Conservation (phyloP, 2,113 vertebrate genomes). For the Hippocampus guttulatus region DNA sequence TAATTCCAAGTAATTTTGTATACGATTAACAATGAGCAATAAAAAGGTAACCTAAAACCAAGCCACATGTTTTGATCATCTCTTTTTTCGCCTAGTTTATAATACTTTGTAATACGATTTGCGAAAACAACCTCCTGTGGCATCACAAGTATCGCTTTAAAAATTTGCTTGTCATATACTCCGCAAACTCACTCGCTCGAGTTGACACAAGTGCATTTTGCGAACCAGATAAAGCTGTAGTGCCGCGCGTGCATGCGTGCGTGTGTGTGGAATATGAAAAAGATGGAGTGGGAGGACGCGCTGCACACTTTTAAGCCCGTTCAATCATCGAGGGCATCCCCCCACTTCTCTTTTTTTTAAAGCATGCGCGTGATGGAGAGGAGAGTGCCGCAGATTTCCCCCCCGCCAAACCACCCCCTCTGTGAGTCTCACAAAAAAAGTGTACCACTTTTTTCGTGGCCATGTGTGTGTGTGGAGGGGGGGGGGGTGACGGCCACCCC, state of each 20-base stretch:
- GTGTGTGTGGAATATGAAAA: slow-evolving; percentile 53
- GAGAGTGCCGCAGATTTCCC: slow-evolving; percentile 68
- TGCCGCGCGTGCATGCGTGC: slow-evolving; percentile 41
- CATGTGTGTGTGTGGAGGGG: slow-evolving; percentile 2
- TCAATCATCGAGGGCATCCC: slow-evolving; percentile 61
- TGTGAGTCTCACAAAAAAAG: slow-evolving; percentile 69
- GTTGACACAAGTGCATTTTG: slow-evolving; percentile 64
- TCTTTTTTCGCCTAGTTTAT: neutral
- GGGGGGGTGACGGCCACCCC: slow-evolving; percentile 28
- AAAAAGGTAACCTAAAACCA: slow-evolving; percentile 3
- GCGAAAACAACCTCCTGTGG: neutral
- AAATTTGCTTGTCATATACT: slow-evolving; percentile 52
- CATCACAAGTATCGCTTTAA: neutral
- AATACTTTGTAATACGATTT: slow-evolving; percentile 25
- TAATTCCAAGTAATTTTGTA: neutral
- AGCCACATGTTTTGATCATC: slow-evolving; percentile 17
- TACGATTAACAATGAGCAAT: neutral
- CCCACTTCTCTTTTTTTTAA: slow-evolving; percentile 51
- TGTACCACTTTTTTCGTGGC: slow-evolving; percentile 73
- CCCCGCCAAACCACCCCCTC: slow-evolving; percentile 52
- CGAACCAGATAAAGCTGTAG: slow-evolving; percentile 50
- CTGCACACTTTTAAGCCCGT: slow-evolving; percentile 56
- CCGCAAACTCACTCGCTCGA: slow-evolving; percentile 53
- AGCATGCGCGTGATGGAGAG: slow-evolving; percentile 65
- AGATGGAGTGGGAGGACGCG: slow-evolving; percentile 44